Evolutionary conservation across 2,888 invertebrate species (phyloP).

Genomic region (Eucera pruinosa): DNA sequence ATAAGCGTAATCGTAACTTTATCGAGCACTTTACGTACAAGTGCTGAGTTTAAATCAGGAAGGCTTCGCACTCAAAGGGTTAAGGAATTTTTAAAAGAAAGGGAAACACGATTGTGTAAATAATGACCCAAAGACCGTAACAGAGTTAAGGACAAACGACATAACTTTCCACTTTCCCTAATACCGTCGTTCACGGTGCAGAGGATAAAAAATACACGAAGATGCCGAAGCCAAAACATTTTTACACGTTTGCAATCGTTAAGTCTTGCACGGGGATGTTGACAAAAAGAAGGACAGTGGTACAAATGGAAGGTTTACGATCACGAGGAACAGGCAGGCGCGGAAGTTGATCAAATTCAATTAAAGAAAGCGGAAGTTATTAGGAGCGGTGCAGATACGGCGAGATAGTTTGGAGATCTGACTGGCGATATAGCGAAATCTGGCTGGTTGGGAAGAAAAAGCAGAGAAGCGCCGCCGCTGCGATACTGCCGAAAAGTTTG

Average conservation of each 20-base stretch:
- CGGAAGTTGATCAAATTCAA: conserved; percentile 67
- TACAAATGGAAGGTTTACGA: conserved; percentile 40
- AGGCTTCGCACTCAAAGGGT: too few relatives aligned
- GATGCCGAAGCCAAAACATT: too few relatives aligned
- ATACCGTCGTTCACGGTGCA: too few relatives aligned
- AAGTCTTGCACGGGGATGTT: background rate
- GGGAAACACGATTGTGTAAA: too few relatives aligned
- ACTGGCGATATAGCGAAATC: conserved; percentile 67
- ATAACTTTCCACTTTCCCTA: too few relatives aligned
- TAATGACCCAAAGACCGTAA: too few relatives aligned
- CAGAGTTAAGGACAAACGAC: too few relatives aligned
- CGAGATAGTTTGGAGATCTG: conserved; percentile 58
- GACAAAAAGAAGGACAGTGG: conserved; percentile 7
- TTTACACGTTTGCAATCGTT: background rate
- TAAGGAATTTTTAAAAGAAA: too few relatives aligned
- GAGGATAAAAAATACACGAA: too few relatives aligned
- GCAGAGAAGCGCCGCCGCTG: conserved; percentile 38
- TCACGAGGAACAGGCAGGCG: background rate
- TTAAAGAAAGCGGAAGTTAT: conserved; percentile 72
- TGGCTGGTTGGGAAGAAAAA: conserved; percentile 54
- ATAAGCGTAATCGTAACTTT: too few relatives aligned
- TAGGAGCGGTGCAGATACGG: conserved; percentile 61
- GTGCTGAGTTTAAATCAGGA: too few relatives aligned
- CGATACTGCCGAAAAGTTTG: conserved; percentile 74
- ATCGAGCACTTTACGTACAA: too few relatives aligned